Evolutionary conservation across 2,113 vertebrate species (phyloP).

Genomic region (Ploceus nigricollis): DNA sequence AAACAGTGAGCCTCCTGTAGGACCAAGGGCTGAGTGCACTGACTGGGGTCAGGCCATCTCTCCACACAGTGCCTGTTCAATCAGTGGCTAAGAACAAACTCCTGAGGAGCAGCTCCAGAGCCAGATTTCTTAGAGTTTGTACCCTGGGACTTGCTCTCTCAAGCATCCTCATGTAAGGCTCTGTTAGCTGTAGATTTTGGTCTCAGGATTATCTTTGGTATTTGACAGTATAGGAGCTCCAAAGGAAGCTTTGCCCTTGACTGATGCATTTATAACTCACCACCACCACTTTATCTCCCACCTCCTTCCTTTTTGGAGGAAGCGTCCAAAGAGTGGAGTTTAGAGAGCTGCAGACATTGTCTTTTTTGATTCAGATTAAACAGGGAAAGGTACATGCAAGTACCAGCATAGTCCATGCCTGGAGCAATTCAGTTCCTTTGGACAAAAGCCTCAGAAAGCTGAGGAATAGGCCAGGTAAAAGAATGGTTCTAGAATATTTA

Average conservation of each 20-base stretch:
- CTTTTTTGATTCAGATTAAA: neutral
- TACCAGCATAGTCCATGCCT: neutral
- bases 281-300: neutral
- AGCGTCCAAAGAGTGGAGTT: neutral
- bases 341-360: neutral
- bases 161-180: neutral
- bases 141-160: neutral
- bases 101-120: neutral
- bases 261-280: neutral
- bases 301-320: neutral
- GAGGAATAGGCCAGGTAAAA: neutral
- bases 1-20: neutral
- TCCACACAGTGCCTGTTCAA: neutral
- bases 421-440: neutral
- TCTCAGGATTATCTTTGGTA: neutral
- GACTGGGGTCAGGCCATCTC: neutral
- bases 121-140: neutral
- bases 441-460: neutral
- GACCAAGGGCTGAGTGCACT: neutral
- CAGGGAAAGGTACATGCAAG: neutral
- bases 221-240: neutral
- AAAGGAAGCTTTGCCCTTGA: neutral
- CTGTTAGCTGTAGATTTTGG: neutral
- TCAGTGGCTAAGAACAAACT: neutral
- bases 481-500: neutral